Evolutionary conservation across 2,113 vertebrate genomes (phyloP).

Genomic region (Barbus barbus): DNA sequence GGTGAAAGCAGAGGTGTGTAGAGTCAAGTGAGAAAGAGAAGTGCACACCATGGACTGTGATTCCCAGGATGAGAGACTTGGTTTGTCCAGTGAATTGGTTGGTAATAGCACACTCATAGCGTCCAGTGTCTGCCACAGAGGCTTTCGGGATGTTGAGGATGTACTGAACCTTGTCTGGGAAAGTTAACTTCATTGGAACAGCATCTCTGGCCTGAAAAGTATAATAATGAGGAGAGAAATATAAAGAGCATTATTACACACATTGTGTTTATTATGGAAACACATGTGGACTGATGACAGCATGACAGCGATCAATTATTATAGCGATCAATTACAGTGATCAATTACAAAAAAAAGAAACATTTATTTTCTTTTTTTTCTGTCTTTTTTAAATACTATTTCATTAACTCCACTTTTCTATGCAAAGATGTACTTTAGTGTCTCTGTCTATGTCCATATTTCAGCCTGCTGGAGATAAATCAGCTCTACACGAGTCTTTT

Average conservation of each 20-base stretch:
- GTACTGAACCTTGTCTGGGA: slow-evolving; percentile 70
- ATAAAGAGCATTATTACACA: not conserved
- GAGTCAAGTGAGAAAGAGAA: not conserved
- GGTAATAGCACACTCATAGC: slow-evolving; percentile 85
- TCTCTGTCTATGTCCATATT: too few species aligned
- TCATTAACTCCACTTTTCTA: not conserved
- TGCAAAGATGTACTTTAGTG: not conserved
- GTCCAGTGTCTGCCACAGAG: slow-evolving; percentile 83
- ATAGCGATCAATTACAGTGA: too few species aligned
- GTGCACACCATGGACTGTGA: slow-evolving; percentile 83
- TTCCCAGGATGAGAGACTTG: slow-evolving; percentile 75
- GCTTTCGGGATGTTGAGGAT: slow-evolving; percentile 82
- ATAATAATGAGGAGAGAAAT: slow-evolving; percentile 11
- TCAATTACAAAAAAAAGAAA: too few species aligned
- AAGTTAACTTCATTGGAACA: slow-evolving; percentile 57
- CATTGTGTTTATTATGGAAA: not conserved
- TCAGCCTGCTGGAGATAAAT: not conserved
- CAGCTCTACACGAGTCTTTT: slow-evolving; percentile 12
- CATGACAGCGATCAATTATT: too few species aligned
- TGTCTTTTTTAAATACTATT: not conserved
- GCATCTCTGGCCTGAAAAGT: slow-evolving; percentile 66
- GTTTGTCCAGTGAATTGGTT: slow-evolving; percentile 74
- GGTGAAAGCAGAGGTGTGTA: slow-evolving; percentile 64
- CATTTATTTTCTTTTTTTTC: too few species aligned
- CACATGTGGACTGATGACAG: not conserved